A percentile compares a stretch with the other conserved stretches of the same genome.
These are phyloP conservation scores for Rhamnusium bicolor DNA, from an alignment of 2,888 invertebrate genomes.

Conservation along the genomic window DNA sequence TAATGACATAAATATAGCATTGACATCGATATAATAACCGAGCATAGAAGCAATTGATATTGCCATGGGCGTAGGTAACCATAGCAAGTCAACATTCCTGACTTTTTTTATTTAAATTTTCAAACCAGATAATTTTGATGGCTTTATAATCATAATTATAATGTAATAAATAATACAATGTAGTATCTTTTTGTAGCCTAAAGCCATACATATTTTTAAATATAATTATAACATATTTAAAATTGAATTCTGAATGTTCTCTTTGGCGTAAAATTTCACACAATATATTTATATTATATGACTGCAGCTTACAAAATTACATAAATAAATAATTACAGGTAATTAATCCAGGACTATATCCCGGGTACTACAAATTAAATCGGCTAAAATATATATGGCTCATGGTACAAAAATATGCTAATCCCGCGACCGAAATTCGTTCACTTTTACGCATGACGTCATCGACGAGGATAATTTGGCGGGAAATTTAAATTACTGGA, in stretches of 20 bases:
- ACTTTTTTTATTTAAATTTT: neutral
- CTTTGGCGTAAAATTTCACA: neutral
- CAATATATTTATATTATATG: too few relatives aligned
- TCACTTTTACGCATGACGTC: too few relatives aligned
- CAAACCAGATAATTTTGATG: neutral
- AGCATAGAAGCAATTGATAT: conserved; percentile 36
- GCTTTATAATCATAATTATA: neutral
- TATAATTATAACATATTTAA: neutral
- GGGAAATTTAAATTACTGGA: too few relatives aligned
- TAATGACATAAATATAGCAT: conserved; percentile 49
- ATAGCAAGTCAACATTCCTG: too few relatives aligned
- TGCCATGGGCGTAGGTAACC: conserved; percentile 38
- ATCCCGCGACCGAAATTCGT: too few relatives aligned
- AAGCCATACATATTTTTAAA: neutral
- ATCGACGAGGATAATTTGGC: too few relatives aligned
- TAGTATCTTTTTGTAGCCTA: neutral
- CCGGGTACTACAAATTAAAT: too few relatives aligned
- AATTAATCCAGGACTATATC: too few relatives aligned
- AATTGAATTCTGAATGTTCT: neutral
- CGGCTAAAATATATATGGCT: too few relatives aligned
- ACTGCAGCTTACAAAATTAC: too few relatives aligned
- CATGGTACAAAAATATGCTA: too few relatives aligned
- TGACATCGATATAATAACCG: conserved; percentile 42
- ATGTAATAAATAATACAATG: neutral
- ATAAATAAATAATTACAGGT: too few relatives aligned